These are phyloP conservation scores for Drosophila incognita DNA, from an alignment of 2,888 invertebrate genomes.

Conservation along the genomic window DNA sequence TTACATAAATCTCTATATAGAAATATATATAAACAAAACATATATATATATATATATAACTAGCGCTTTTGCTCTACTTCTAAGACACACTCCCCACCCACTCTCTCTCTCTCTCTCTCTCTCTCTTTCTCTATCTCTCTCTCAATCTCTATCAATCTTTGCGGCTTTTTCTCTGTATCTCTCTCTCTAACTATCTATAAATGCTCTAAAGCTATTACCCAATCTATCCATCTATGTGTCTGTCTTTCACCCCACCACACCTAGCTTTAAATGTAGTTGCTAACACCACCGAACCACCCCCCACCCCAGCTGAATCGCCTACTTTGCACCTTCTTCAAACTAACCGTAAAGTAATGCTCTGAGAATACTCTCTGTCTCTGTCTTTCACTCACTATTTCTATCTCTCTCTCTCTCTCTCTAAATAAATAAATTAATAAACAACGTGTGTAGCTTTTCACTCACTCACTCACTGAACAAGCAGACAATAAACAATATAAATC, in stretches of 20 bases:
- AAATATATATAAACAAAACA: conserved; percentile 41
- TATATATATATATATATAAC: conserved; percentile 51
- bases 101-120: conserved; percentile 24
- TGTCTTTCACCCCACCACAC: conserved; percentile 50
- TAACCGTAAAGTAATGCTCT: conserved; percentile 54
- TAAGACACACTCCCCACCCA: conserved; percentile 50
- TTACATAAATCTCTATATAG: conserved; percentile 45
- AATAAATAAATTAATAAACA: conserved; percentile 15
- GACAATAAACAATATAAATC: conserved; percentile 31
- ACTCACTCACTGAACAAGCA: conserved; percentile 36
- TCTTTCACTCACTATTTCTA: conserved; percentile 7
- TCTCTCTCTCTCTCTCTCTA: conserved; percentile 6
- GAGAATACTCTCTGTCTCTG: conserved; percentile 18
- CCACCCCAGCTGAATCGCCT: conserved; percentile 37
- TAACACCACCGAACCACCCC: conserved; percentile 15
- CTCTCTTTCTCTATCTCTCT: conserved; percentile 23
- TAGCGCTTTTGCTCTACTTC: conserved; percentile 75
- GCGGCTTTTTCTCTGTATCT: conserved; percentile 23
- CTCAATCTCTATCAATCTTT: conserved; percentile 16
- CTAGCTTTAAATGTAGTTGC: conserved; percentile 70
- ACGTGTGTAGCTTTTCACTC: conserved; percentile 52
- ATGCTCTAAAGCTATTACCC: conserved; percentile 46
- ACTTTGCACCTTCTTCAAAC: conserved; percentile 66
- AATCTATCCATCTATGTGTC: conserved; percentile 43
- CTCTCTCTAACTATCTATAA: conserved; percentile 28